These are phyloP conservation scores for Sterna hirundo DNA, from an alignment of 2,113 vertebrate genomes.

Conservation along the genomic window DNA sequence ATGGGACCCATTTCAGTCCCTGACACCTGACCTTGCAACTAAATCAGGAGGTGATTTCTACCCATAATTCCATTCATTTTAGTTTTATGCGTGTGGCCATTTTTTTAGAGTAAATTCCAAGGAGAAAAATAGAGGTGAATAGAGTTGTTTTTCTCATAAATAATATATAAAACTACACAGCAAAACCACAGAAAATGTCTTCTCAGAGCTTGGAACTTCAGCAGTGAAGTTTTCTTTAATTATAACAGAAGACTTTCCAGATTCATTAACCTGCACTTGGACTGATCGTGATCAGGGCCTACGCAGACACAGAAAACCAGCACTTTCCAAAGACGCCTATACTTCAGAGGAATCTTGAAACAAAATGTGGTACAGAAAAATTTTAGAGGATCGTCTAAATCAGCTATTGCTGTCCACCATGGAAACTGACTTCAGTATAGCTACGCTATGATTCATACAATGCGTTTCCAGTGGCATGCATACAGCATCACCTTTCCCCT, in stretches of 20 bases:
- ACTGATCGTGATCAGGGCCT: background rate
- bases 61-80: background rate
- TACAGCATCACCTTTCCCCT: background rate
- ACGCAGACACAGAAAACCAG: background rate
- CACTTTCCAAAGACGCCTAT: background rate
- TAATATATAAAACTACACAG: background rate
- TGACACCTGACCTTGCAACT: background rate
- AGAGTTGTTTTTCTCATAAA: background rate
- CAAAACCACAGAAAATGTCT: background rate
- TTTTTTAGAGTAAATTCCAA: background rate
- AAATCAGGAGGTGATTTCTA: background rate
- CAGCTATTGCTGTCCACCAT: background rate
- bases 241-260: background rate
- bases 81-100: background rate
- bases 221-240: background rate
- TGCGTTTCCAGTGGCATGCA: background rate
- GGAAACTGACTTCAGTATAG: background rate
- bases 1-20: background rate
- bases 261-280: background rate
- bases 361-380: background rate
- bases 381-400: background rate
- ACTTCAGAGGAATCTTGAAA: background rate
- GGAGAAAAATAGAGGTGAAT: background rate
- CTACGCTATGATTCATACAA: background rate
- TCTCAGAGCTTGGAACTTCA: background rate